Evolutionary conservation across 2,797 vertebrate genomes (phyloP).

Genomic region (Epinephelus malabaricus): DNA sequence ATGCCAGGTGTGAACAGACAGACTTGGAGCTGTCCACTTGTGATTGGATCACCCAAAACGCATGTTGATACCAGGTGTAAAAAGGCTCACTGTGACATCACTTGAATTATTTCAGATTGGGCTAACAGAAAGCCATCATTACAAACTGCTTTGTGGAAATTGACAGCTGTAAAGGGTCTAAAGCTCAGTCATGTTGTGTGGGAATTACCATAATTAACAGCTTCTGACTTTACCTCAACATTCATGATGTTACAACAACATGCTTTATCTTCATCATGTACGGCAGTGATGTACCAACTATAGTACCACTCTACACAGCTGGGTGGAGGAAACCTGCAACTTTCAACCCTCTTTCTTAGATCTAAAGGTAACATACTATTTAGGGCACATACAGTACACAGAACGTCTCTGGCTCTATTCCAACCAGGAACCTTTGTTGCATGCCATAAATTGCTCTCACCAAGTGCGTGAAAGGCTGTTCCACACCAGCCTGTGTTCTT

Average conservation of each 20-base stretch:
- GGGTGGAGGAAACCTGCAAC: neutral
- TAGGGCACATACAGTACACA: neutral
- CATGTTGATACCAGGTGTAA: too few species aligned
- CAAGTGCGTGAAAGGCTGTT: slow-evolving; percentile 88
- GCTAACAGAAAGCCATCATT: neutral
- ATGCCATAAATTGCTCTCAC: slow-evolving; percentile 74
- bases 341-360: neutral
- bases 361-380: neutral
- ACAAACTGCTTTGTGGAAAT: neutral
- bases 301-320: neutral
- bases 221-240: neutral
- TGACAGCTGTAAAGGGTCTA: neutral
- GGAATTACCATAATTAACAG: neutral
- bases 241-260: neutral
- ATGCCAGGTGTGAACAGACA: too few species aligned
- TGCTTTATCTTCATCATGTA: too few species aligned
- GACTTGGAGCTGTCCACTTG: too few species aligned
- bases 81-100: neutral
- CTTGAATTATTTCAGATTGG: neutral
- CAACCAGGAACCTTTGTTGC: neutral
- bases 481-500: slow-evolving; percentile 91
- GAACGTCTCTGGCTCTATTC: neutral
- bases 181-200: neutral
- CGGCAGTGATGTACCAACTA: too few species aligned
- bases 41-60: too few species aligned